Evolutionary conservation across 2,797 vertebrate species (phyloP), one percentile per base, ranked within the genome.

Genomic region (Characodon lateralis): DNA sequence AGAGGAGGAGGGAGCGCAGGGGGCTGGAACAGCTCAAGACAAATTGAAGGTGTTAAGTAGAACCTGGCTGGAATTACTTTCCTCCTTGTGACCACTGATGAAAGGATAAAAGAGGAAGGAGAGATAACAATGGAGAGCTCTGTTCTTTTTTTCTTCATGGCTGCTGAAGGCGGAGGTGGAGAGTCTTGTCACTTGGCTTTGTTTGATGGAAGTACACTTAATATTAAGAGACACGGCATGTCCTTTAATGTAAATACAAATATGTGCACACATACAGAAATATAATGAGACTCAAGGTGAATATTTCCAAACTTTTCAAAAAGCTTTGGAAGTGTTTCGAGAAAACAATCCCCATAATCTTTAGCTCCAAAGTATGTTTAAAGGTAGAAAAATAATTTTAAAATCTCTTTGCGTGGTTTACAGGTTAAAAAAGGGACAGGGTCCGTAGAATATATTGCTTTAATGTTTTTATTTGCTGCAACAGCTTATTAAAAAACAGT

Each of bases 21-120:
- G 66, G 77, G 56, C n/a, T 61, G 74, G 71, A 76, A 85, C 74
- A 85, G 87, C 73, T 79, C 83, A 91, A 89, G 90, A 93, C 90
- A 93, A 91, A 92, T 93, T 91, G 87, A 90, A 91, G 90, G 84
- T 90, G 84, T 89, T 84, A 87, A 90, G 83, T 78, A 83, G 82
- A 82, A 89, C 78, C 87, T 85, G 86, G 83, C 77, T 89, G 87
- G 84, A 93, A 90, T 91, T 89, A 85, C 74, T 70, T 74, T 78
- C 78, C 73, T 80, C 87, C 83, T 87, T 88, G 89, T 87, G 81
- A 87, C 90, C 81, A 86, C 68, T 43, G 75, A 89, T 80, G 80
- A 73, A 80, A 41, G 72, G 73, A 89, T 86, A 82, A 89, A 86
- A 80, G 85, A 86, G 74, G 87, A 79, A 81, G 71, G 73, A 76